Evolutionary conservation across 2,113 vertebrate genomes (phyloP).

Genomic region (Rostratula benghalensis): DNA sequence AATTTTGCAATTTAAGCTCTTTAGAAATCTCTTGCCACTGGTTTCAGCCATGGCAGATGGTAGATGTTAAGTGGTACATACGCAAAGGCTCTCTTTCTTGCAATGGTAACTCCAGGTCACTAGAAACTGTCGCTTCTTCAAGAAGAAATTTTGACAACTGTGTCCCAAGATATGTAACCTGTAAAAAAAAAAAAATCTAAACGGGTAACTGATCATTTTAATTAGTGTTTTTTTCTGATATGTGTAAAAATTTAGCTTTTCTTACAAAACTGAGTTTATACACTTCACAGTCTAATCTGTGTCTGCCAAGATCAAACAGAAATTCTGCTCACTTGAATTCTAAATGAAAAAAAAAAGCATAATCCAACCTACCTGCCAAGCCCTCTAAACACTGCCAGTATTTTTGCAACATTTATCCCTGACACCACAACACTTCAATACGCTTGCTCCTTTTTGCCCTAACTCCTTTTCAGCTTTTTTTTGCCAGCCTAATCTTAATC

Average conservation of each 20-base stretch:
- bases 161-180: conserved; percentile 81
- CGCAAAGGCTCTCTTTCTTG: conserved; percentile 41
- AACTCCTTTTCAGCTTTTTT: not conserved
- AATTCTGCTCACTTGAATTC: not conserved
- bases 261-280: not conserved
- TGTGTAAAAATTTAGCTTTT: not conserved
- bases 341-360: not conserved
- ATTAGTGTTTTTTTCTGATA: not conserved
- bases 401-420: not conserved
- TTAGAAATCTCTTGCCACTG: not conserved
- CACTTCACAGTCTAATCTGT: not conserved
- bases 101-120: not conserved
- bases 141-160: conserved; percentile 71
- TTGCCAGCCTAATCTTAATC: not conserved
- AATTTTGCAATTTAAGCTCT: not conserved
- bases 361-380: not conserved
- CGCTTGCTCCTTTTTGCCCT: not conserved
- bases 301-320: not conserved
- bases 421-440: not conserved
- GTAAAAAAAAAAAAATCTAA: not conserved
- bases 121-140: not conserved
- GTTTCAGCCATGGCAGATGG: not conserved
- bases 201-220: not conserved
- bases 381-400: not conserved
- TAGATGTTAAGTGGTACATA: conserved; percentile 31